Evolutionary conservation across 2,888 invertebrate genomes (phyloP).

Genomic region (Morpho deidamia): DNA sequence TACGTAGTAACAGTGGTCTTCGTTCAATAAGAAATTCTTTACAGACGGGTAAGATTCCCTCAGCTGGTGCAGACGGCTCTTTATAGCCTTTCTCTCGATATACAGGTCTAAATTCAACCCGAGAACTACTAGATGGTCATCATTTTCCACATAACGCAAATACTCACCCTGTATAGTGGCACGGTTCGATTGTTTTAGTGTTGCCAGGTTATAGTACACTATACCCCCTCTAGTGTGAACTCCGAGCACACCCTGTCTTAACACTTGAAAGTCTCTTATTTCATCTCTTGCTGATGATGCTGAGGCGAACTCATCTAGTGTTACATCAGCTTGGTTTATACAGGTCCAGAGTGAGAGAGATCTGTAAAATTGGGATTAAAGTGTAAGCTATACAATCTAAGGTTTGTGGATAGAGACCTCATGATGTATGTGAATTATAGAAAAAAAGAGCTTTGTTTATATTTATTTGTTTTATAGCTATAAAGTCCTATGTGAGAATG

Average conservation of each 20-base stretch:
- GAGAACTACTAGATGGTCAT: constrained; percentile 34
- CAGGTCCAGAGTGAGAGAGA: constrained; percentile 51
- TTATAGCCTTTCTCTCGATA: constrained; percentile 35
- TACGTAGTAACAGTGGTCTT: constrained; percentile 39
- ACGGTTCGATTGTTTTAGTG: constrained; percentile 32
- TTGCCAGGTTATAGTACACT: constrained; percentile 46
- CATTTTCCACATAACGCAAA: constrained; percentile 45
- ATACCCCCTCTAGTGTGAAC: constrained; percentile 45
- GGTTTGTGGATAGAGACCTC: too few relatives aligned
- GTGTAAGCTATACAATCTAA: too few relatives aligned
- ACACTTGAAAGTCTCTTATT: constrained; percentile 40
- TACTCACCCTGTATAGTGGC: constrained; percentile 40
- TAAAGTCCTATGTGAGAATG: too few relatives aligned
- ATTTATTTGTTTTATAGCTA: too few relatives aligned
- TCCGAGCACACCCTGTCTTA: constrained; percentile 42
- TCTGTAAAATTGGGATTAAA: constrained; percentile 33
- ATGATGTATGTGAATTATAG: too few relatives aligned
- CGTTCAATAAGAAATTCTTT: constrained; percentile 38
- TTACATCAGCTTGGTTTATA: constrained; percentile 37
- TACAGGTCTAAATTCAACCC: constrained; percentile 38
- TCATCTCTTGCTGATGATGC: constrained; percentile 41
- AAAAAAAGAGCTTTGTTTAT: too few relatives aligned
- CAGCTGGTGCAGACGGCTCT: constrained; percentile 20
- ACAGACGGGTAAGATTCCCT: constrained; percentile 38
- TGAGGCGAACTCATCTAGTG: constrained; percentile 48